Percentiles rank a stretch among this genome's conserved stretches.
Conservation (phyloP, 2,113 vertebrate species). For the Heterotis niloticus region DNA sequence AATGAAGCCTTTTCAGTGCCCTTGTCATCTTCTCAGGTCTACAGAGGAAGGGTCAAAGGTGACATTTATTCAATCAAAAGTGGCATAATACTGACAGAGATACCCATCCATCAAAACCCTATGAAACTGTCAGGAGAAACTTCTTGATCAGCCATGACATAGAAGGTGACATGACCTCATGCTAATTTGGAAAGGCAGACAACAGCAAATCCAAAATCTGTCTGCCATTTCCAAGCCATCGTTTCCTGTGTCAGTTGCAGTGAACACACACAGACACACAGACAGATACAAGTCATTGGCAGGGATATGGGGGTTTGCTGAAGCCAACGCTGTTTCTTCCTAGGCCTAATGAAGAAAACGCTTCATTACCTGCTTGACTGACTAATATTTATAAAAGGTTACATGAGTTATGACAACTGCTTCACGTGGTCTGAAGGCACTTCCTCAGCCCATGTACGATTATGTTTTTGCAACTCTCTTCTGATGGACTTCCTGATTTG, state of each 20-base stretch:
- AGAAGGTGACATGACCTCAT: constrained; percentile 39
- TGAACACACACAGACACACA: too few relatives aligned
- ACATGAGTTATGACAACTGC: constrained; percentile 21
- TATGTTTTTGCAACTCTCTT: constrained; percentile 23
- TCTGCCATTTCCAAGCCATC: background rate
- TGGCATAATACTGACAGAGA: constrained; percentile 54
- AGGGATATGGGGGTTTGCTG: background rate
- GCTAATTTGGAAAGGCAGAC: constrained; percentile 46
- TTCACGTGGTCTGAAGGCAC: constrained; percentile 12
- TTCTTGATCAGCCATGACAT: constrained; percentile 60
- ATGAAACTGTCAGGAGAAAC: constrained; percentile 57
- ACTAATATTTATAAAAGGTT: constrained; percentile 26
- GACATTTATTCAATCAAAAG: constrained; percentile 60
- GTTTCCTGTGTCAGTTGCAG: background rate
- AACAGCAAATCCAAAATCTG: constrained; percentile 21
- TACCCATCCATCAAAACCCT: constrained; percentile 56
- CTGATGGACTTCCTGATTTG: background rate
- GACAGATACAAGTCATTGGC: background rate
- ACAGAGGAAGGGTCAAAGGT: constrained; percentile 56
- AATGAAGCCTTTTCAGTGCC: constrained; percentile 8
- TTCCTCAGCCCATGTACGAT: constrained; percentile 23
- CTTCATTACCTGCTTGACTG: constrained; percentile 17
- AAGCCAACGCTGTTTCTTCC: constrained; percentile 6
- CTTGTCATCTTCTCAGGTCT: constrained; percentile 42
- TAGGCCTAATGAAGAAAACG: constrained; percentile 30